Evolutionary conservation across 2,113 vertebrate genomes (phyloP).

Genomic region (Rhinogobius similis): DNA sequence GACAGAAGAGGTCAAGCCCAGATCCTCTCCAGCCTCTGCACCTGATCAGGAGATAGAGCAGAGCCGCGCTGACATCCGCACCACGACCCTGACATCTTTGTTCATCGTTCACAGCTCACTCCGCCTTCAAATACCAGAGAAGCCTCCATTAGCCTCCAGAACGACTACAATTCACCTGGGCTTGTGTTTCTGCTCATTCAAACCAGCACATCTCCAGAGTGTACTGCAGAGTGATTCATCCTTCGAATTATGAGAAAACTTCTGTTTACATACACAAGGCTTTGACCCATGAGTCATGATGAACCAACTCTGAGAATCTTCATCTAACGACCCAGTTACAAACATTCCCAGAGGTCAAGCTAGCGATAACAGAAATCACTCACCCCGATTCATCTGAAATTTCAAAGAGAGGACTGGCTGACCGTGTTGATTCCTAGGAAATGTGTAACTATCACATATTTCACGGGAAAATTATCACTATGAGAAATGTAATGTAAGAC

Average conservation of each 20-base stretch:
- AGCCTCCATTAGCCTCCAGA: not conserved
- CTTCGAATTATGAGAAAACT: slow-evolving; percentile 58
- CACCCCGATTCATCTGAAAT: slow-evolving; percentile 5
- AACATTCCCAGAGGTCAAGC: not conserved
- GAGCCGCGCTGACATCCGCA: slow-evolving; percentile 34
- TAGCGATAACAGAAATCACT: not conserved
- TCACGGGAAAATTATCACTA: too few relatives aligned
- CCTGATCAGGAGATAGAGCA: slow-evolving; percentile 49
- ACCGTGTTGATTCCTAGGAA: slow-evolving; percentile 28
- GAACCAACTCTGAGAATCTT: slow-evolving; percentile 49
- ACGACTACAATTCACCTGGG: not conserved
- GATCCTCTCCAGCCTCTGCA: slow-evolving; percentile 21
- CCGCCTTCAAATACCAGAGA: not conserved
- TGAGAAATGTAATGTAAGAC: too few relatives aligned
- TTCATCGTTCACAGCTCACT: slow-evolving; percentile 34
- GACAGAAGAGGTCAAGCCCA: slow-evolving; percentile 19
- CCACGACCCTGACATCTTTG: slow-evolving; percentile 13
- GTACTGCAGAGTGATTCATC: slow-evolving; percentile 43
- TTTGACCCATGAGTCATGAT: slow-evolving; percentile 68
- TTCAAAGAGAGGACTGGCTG: not conserved
- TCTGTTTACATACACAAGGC: slow-evolving; percentile 57
- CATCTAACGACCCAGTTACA: slow-evolving; percentile 33
- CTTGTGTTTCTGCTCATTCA: not conserved
- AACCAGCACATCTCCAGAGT: slow-evolving; percentile 17
- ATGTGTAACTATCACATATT: slow-evolving; percentile 6